Evolutionary conservation across 2,113 vertebrate species (phyloP).

Genomic region (Salvelinus alpinus): DNA sequence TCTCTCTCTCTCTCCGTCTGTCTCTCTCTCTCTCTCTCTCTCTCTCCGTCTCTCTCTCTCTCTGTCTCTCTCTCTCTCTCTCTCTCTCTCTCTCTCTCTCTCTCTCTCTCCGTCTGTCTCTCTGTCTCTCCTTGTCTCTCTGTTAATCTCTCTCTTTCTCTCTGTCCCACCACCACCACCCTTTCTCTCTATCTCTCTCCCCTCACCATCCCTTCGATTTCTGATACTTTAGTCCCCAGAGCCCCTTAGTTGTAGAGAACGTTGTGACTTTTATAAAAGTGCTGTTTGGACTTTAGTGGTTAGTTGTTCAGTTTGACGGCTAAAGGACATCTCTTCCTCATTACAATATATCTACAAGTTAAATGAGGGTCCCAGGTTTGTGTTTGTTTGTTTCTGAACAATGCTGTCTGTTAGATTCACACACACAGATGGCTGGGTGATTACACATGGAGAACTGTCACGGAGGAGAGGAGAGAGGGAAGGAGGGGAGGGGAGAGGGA

Average conservation of each 20-base stretch:
- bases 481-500: no score
- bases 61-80: no score
- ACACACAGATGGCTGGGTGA: slow-evolving; percentile 63
- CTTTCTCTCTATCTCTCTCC: no score
- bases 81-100: no score
- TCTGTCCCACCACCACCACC: no score
- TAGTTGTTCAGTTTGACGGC: slow-evolving; percentile 38
- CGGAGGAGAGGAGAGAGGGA: slow-evolving; percentile 24
- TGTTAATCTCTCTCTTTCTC: no score
- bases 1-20: no score
- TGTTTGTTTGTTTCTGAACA: slow-evolving; percentile 46
- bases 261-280: background rate
- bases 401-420: slow-evolving; percentile 34
- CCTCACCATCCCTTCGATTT: no score
- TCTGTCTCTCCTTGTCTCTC: background rate
- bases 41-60: no score
- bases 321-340: slow-evolving; percentile 54
- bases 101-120: background rate
- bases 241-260: slow-evolving; percentile 9
- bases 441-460: slow-evolving; percentile 56
- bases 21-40: no score
- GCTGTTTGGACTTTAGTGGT: background rate
- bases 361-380: slow-evolving; percentile 73
- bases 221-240: background rate
- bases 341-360: slow-evolving; percentile 72